Percentiles rank a stretch among this genome's conserved stretches.
Evolutionary conservation across 2,797 vertebrate genomes (phyloP).

Genomic region (Lepilemur septentrionalis): DNA sequence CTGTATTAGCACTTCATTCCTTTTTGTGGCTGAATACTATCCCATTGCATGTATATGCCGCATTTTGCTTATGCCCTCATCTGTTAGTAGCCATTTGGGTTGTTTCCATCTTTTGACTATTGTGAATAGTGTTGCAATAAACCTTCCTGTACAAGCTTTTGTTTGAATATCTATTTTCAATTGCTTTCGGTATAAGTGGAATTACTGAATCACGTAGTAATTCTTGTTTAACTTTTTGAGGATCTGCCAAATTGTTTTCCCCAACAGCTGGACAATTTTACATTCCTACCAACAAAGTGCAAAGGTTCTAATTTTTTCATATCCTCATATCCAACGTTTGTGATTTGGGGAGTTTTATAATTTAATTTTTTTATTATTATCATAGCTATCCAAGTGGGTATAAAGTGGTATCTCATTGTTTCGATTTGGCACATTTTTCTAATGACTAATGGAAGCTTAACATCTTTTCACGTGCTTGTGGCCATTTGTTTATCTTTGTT

Average conservation of each 20-base stretch:
- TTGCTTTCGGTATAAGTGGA: neutral
- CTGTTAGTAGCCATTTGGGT: neutral
- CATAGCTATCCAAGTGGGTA: neutral
- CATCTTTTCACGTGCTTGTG: neutral
- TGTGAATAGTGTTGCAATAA: neutral
- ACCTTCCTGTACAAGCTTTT: neutral
- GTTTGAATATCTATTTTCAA: neutral
- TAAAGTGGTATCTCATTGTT: neutral
- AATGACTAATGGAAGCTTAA: neutral
- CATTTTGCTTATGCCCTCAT: neutral
- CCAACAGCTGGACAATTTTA: neutral
- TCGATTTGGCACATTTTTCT: neutral
- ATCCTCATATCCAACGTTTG: neutral
- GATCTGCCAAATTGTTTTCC: neutral
- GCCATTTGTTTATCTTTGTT: neutral
- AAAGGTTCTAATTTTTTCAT: neutral
- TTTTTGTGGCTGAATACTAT: neutral
- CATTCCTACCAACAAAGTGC: neutral
- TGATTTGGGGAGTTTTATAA: neutral
- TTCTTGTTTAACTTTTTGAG: neutral
- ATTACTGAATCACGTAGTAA: neutral
- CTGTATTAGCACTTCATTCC: neutral
- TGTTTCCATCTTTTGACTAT: neutral
- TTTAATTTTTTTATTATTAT: neutral
- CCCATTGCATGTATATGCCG: neutral